Percentiles rank a stretch among this genome's conserved stretches.
Evolutionary conservation across 2,113 vertebrate genomes (phyloP).

Genomic region (Burhinus bistriatus): DNA sequence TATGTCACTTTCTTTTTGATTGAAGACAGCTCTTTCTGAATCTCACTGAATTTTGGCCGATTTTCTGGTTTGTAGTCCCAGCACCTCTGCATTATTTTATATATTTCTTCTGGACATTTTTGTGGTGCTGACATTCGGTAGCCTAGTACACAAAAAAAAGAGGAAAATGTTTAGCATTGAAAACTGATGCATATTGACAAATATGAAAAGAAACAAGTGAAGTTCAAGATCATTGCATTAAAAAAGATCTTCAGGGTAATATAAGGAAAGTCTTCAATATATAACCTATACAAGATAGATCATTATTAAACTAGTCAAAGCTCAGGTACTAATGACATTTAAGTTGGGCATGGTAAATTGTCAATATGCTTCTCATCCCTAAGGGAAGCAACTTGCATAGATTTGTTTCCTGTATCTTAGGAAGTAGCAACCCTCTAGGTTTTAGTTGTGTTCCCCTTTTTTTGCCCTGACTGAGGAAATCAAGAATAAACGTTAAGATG

Average conservation of each 20-base stretch:
- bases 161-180: neutral
- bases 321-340: neutral
- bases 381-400: neutral
- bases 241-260: neutral
- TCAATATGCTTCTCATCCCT: neutral
- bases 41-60: constrained; percentile 89
- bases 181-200: neutral
- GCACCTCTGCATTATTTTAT: constrained; percentile 92
- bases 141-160: constrained; percentile 68
- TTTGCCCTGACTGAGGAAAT: neutral
- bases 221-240: neutral
- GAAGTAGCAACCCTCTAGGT: neutral
- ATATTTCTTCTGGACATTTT: constrained; percentile 93
- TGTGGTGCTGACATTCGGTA: constrained; percentile 95
- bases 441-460: neutral
- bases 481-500: neutral
- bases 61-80: constrained; percentile 97
- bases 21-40: constrained; percentile 85
- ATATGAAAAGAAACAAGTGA: neutral
- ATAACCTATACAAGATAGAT: neutral
- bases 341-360: neutral
- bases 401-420: neutral
- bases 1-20: constrained; percentile 87
- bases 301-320: neutral
- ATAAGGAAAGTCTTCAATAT: neutral